Evolutionary conservation across 2,797 vertebrate species (phyloP), one percentile per base, ranked within the genome.

Genomic region (Amblyopsis hoosieri): DNA sequence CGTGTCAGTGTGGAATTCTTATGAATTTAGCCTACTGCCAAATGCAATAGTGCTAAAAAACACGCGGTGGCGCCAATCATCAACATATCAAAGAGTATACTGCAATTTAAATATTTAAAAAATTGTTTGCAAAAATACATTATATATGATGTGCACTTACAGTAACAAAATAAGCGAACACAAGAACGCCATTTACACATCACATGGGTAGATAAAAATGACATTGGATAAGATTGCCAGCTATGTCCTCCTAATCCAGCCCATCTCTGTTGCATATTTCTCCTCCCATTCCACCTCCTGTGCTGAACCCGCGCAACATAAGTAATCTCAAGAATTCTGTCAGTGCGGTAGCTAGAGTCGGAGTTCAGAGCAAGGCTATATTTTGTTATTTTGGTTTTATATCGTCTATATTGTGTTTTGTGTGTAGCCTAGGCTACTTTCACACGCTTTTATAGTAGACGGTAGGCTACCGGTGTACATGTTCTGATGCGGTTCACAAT

Each of bases 1-100:
- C 23, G 23, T 29, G 23, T 29, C 3, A 1, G 8, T 9, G 37
- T 42, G 37, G 37, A 42, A 42, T 7, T 37, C 6, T 37, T 42
- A 9, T 1, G 8, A 42, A 9, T 2, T 1, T 9, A 8, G 8
- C 10, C 23, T 29, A 4, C 10, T 52, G 7, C n/a, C 11, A 3
- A 11, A 14, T 80, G 79, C 59, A 80, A 50, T 61, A 47, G 3
- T 63, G 12, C 45, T 14, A 4, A 0, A 0, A 2, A 69, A 13
- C 87, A 78, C 84, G 60, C 3, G 84, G 14, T 75, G 85, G 82
- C 76, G 79, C 69, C 42, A 54, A 12, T 42, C n/a, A 69, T 23
- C 76, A 76, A 58, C 17, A 0, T 8, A 29, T 29, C 23, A 29
- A 29, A 29, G 3, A 29, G 23, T 13, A 62, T 0, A 19, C 3